phyloP scores from a whole-genome alignment of 2,113 vertebrate species.

The Typhlomys cinereus region DNA sequence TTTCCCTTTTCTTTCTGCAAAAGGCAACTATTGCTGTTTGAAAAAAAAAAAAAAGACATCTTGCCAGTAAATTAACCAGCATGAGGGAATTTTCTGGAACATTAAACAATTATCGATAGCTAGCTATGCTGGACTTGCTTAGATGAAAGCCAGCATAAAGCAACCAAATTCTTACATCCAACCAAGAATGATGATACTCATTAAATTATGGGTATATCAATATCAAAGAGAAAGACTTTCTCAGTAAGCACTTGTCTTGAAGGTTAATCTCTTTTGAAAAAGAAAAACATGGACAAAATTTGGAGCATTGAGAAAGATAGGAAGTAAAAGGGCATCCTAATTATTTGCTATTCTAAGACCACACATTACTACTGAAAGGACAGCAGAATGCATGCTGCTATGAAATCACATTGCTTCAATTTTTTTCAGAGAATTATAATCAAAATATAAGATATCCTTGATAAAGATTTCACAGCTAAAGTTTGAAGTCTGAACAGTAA shows the following conservation, averaged over 20 bases:
- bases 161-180: not conserved
- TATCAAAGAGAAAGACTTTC: constrained; percentile 26
- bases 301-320: not conserved
- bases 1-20: not conserved
- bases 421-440: not conserved
- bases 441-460: not conserved
- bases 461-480: not conserved
- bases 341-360: not conserved
- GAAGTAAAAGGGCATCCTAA: not conserved
- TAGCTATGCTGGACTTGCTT: constrained; percentile 18
- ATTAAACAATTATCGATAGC: constrained; percentile 46
- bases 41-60: not conserved
- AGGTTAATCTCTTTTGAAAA: not conserved
- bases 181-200: not conserved
- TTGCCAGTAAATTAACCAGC: constrained; percentile 6
- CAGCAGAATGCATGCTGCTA: not conserved
- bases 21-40: constrained; percentile 11
- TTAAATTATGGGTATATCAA: not conserved
- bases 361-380: not conserved
- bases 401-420: not conserved
- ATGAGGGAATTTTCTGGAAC: constrained; percentile 56
- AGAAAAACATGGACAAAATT: not conserved
- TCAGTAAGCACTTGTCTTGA: not conserved
- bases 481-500: not conserved
- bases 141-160: constrained; percentile 44